Conservation (phyloP, 2,113 vertebrate genomes). For the Ophthalmolycus amberensis region DNA sequence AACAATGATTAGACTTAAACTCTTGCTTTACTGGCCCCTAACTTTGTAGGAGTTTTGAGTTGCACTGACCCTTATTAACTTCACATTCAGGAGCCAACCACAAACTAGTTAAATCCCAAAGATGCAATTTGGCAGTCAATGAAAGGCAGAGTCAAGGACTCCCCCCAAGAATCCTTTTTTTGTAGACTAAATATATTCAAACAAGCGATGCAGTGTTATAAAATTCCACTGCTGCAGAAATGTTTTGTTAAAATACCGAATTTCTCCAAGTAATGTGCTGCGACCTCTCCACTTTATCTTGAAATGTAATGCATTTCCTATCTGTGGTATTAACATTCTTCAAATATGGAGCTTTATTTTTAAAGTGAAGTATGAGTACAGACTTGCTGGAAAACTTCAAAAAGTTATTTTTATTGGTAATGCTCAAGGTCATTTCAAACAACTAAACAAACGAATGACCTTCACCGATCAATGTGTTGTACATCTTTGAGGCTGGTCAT, state of each 20-base stretch:
- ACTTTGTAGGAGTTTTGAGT: neutral
- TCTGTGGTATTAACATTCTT: neutral
- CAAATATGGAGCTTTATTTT: neutral
- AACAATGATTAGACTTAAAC: neutral
- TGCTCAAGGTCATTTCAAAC: neutral
- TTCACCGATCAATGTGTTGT: neutral
- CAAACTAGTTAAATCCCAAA: neutral
- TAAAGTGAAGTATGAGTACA: neutral
- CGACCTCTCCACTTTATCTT: neutral
- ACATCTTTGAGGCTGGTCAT: neutral
- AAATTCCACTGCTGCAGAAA: neutral
- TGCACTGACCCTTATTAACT: neutral
- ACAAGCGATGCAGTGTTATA: neutral
- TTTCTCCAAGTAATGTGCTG: neutral
- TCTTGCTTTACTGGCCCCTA: neutral
- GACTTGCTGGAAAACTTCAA: neutral
- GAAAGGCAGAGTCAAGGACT: neutral
- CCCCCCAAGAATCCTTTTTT: neutral
- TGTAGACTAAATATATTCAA: neutral
- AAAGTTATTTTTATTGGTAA: neutral
- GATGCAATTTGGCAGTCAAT: neutral
- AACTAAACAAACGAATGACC: neutral
- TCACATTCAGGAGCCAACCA: neutral
- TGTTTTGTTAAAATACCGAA: neutral
- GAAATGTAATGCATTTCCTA: neutral